Evolutionary conservation across 2,113 vertebrate genomes (phyloP).

Genomic region (Odocoileus virginianus): DNA sequence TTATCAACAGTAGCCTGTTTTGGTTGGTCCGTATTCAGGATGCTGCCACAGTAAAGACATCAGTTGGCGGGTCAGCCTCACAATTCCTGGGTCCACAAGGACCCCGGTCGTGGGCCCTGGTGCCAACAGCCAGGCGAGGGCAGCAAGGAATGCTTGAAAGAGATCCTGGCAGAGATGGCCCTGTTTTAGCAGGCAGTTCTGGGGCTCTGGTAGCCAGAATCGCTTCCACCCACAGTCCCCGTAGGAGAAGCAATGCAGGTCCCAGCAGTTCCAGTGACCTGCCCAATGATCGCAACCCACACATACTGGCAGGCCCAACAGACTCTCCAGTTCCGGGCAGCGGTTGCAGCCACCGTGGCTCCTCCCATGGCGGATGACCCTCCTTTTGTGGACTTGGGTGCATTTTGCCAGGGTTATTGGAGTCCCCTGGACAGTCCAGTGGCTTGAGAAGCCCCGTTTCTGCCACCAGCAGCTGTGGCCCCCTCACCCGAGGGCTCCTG

Average conservation of each 20-base stretch:
- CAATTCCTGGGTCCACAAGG: conserved; percentile 2
- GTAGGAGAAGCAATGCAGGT: conserved; percentile 72
- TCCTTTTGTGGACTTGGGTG: conserved; percentile 84
- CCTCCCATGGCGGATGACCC: conserved; percentile 75
- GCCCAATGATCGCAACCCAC: conserved; percentile 87
- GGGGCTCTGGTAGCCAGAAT: conserved; percentile 82
- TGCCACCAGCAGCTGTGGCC: conserved; percentile 72
- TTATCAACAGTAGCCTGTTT: neutral
- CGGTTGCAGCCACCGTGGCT: conserved; percentile 77
- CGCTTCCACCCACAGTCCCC: conserved; percentile 72
- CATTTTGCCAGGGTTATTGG: conserved; percentile 38
- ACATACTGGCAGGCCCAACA: conserved; percentile 91
- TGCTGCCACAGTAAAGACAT: neutral
- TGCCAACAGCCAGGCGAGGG: conserved; percentile 75
- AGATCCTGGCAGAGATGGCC: conserved; percentile 92
- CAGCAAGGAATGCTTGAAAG: conserved; percentile 88
- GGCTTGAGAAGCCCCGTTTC: conserved; percentile 49
- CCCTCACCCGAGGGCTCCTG: conserved; percentile 79
- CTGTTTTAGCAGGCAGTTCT: conserved; percentile 92
- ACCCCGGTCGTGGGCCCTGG: conserved; percentile 43
- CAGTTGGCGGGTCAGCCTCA: neutral
- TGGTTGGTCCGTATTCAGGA: neutral
- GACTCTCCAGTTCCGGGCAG: conserved; percentile 87
- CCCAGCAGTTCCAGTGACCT: conserved; percentile 76
- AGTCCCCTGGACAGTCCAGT: conserved; percentile 43